phyloP scores from a whole-genome alignment of 2,888 invertebrate species.

The Aspidiotus rigidus region DNA sequence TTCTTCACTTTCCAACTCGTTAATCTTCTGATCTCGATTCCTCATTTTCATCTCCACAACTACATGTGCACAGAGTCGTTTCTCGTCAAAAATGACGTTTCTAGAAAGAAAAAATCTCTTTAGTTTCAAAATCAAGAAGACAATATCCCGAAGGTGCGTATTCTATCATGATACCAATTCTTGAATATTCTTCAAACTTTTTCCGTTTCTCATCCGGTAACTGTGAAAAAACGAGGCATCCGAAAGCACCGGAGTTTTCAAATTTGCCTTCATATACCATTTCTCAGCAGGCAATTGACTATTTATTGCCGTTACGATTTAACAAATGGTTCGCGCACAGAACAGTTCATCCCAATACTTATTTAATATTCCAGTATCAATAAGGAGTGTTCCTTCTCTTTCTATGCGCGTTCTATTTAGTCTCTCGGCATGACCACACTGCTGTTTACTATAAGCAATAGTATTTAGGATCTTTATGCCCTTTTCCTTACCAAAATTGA shows the following conservation, averaged over 20 bases:
- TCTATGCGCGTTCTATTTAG: too few relatives aligned
- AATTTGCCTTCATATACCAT: neutral
- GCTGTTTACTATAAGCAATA: too few relatives aligned
- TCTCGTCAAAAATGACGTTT: conserved; percentile 2
- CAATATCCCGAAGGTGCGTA: conserved; percentile 2
- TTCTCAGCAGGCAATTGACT: neutral
- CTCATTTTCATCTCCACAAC: too few relatives aligned
- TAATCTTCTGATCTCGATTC: too few relatives aligned
- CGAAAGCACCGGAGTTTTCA: neutral
- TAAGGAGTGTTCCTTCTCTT: too few relatives aligned
- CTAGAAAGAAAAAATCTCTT: neutral
- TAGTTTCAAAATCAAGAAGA: neutral
- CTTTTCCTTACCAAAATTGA: too few relatives aligned
- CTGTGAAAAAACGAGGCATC: neutral
- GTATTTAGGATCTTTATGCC: too few relatives aligned
- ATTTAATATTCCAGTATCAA: too few relatives aligned
- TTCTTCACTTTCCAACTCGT: too few relatives aligned
- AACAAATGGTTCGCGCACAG: neutral
- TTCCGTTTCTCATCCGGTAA: neutral
- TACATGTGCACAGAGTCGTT: neutral
- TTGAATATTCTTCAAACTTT: neutral
- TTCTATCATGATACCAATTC: neutral
- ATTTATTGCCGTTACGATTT: neutral
- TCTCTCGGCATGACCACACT: too few relatives aligned
- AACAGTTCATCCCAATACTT: too few relatives aligned